Evolutionary conservation across 2,797 vertebrate species (phyloP).

Genomic region (Zenarchopterus dispar): DNA sequence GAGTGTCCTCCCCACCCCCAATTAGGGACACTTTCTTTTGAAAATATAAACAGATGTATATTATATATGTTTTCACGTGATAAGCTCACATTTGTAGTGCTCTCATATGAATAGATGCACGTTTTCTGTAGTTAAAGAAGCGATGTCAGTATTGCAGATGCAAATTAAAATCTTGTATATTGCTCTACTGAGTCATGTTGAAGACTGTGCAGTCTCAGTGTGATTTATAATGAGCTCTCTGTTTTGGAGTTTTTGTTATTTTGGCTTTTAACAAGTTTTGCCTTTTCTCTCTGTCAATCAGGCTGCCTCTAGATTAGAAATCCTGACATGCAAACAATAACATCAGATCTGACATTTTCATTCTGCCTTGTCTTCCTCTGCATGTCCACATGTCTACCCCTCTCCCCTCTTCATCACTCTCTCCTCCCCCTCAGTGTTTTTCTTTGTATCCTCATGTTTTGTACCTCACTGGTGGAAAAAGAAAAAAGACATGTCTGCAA

Average conservation of each 20-base stretch:
- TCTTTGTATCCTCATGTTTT: slow-evolving; percentile 42
- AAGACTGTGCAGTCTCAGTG: background rate
- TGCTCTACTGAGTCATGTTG: background rate
- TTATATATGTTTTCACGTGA: too few species aligned
- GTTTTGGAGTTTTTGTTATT: slow-evolving; percentile 36
- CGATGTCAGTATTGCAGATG: background rate
- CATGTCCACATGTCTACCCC: slow-evolving; percentile 38
- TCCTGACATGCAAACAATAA: slow-evolving; percentile 59
- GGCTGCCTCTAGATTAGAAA: slow-evolving; percentile 35
- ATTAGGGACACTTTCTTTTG: too few species aligned
- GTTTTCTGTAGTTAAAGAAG: background rate
- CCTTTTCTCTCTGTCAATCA: slow-evolving; percentile 55
- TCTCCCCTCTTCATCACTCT: slow-evolving; percentile 34
- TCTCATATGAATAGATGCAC: background rate
- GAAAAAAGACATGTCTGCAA: slow-evolving; percentile 14
- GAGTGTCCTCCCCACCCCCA: too few species aligned
- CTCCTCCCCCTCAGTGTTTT: slow-evolving; percentile 27
- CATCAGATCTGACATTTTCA: slow-evolving; percentile 67
- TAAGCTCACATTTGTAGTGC: too few species aligned
- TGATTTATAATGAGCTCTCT: slow-evolving; percentile 11
- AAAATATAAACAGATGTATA: too few species aligned
- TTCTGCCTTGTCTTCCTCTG: slow-evolving; percentile 36
- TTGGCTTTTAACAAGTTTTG: background rate
- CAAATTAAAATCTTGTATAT: background rate
- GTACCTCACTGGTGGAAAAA: slow-evolving; percentile 15